phyloP scores from a whole-genome alignment of 2,113 vertebrate genomes.

The Machaerirhynchus nigripectus region DNA sequence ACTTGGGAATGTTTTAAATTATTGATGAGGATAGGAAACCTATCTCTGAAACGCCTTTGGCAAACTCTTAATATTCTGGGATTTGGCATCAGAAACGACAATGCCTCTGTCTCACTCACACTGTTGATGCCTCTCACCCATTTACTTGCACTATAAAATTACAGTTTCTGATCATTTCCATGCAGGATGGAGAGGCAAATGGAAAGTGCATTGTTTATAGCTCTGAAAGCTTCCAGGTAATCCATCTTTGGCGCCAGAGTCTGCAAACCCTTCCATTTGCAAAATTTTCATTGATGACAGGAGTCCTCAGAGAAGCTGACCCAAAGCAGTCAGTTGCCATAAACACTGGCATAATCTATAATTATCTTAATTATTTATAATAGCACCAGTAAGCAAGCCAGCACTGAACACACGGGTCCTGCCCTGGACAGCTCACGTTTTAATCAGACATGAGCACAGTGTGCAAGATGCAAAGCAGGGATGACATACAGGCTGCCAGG shows the following conservation, averaged over 20 bases:
- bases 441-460: not conserved
- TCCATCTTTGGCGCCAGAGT: not conserved
- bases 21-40: constrained; percentile 67
- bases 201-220: constrained; percentile 19
- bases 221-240: constrained; percentile 50
- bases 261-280: constrained; percentile 31
- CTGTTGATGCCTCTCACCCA: not conserved
- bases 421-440: constrained; percentile 39
- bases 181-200: not conserved
- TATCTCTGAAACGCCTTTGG: constrained; percentile 61
- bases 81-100: constrained; percentile 42
- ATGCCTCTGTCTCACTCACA: not conserved
- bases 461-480: not conserved
- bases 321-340: constrained; percentile 45
- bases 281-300: constrained; percentile 38
- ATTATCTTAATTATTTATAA: constrained; percentile 66
- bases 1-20: constrained; percentile 61
- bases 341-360: constrained; percentile 14
- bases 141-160: constrained; percentile 1
- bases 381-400: constrained; percentile 37
- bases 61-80: constrained; percentile 68
- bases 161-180: constrained; percentile 40
- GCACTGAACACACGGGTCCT: not conserved
- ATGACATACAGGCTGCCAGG: constrained; percentile 26
- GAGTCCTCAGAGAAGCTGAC: constrained; percentile 18